These are phyloP conservation scores for Mythimna lalbum DNA, from an alignment of 2,888 invertebrate genomes.

Conservation along the genomic window DNA sequence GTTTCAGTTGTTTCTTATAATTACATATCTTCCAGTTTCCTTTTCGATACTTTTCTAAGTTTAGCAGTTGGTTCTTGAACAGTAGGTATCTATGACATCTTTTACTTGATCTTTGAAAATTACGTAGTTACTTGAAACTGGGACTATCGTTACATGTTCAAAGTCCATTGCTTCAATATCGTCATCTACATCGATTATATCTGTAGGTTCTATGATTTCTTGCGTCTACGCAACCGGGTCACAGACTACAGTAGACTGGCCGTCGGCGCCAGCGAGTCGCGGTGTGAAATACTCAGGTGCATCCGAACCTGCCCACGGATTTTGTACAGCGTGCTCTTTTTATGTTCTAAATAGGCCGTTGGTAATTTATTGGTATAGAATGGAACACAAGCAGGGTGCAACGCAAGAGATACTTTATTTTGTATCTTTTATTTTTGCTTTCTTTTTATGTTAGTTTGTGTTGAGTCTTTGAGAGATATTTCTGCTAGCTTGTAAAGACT, in stretches of 20 bases:
- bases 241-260: conserved; percentile 79
- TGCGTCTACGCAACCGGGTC: conserved; percentile 68
- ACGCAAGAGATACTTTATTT: conserved; percentile 18
- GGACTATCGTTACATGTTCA: background rate
- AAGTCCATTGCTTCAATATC: background rate
- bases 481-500: no score
- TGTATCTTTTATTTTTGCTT: background rate
- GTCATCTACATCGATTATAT: background rate
- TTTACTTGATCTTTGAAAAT: background rate
- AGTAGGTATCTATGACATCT: background rate
- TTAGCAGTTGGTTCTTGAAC: background rate
- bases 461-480: conserved; percentile 6
- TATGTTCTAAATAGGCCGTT: conserved; percentile 50
- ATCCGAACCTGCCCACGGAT: conserved; percentile 90
- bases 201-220: conserved; percentile 62
- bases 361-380: conserved; percentile 35
- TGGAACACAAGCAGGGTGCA: conserved; percentile 31
- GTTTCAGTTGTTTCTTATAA: background rate
- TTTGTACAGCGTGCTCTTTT: conserved; percentile 78
- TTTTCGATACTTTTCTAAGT: background rate
- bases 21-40: background rate
- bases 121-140: background rate
- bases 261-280: conserved; percentile 92
- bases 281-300: conserved; percentile 93
- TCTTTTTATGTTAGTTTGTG: background rate